Conservation (phyloP, 2,797 vertebrate genomes). For the Hypotaenidia philippensis region DNA sequence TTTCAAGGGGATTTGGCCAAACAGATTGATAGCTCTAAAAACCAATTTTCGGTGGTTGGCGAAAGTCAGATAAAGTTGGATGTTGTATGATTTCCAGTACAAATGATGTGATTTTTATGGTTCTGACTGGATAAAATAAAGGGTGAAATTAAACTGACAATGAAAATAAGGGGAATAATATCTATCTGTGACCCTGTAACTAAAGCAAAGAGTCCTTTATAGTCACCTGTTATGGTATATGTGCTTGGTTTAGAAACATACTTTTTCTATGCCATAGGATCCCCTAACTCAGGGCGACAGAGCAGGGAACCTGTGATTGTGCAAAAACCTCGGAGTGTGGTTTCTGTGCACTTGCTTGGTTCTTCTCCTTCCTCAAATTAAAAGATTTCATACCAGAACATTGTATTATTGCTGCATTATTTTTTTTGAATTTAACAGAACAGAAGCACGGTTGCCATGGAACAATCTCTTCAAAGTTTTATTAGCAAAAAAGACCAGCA, state of each 20-base stretch:
- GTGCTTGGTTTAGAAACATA: background rate
- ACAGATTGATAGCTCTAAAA: background rate
- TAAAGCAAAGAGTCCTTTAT: background rate
- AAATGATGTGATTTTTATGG: background rate
- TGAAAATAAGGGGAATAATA: background rate
- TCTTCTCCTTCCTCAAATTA: background rate
- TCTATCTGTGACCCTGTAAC: background rate
- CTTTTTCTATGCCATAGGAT: background rate
- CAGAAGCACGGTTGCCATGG: background rate
- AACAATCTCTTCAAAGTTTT: background rate
- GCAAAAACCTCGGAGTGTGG: background rate
- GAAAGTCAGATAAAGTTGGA: background rate
- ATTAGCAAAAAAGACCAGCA: background rate
- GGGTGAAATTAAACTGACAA: background rate
- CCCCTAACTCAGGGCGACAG: background rate
- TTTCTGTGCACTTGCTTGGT: background rate
- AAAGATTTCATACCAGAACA: background rate
- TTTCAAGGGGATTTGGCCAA: slow-evolving; percentile 28
- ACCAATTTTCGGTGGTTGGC: background rate
- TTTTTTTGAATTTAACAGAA: background rate
- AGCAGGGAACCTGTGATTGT: background rate
- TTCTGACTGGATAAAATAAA: slow-evolving; percentile 14
- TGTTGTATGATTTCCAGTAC: background rate
- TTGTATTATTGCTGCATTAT: background rate
- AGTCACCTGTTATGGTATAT: background rate